These are phyloP conservation scores for Rhadinocentrus ornatus DNA, from an alignment of 2,797 vertebrate genomes.

Conservation along the genomic window DNA sequence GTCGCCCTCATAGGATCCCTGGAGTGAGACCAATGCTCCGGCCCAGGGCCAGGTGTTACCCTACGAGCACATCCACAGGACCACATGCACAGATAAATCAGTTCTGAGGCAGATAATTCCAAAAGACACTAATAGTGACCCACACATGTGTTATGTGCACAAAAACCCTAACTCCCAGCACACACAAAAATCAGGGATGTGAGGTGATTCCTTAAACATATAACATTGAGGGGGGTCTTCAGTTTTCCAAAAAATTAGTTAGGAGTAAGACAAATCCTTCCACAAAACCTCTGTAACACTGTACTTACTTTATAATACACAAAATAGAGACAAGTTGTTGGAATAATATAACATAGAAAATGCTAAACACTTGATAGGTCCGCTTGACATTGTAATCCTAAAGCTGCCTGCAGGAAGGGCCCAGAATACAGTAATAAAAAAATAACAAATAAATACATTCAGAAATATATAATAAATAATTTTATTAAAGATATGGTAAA, in stretches of 20 bases:
- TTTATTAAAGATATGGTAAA: too few relatives aligned
- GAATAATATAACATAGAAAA: neutral
- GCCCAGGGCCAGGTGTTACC: constrained; percentile 68
- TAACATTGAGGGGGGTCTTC: neutral
- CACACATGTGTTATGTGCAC: neutral
- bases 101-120: constrained; percentile 13
- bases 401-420: too few relatives aligned
- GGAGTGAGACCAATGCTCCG: constrained; percentile 69
- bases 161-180: neutral
- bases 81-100: constrained; percentile 9
- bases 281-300: too few relatives aligned
- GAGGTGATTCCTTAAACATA: constrained; percentile 3
- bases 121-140: constrained; percentile 8
- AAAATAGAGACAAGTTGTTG: neutral
- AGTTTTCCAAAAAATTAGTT: neutral
- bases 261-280: too few relatives aligned
- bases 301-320: neutral
- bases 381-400: too few relatives aligned
- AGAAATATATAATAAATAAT: too few relatives aligned
- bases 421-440: too few relatives aligned
- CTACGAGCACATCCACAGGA: constrained; percentile 7
- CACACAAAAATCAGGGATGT: neutral
- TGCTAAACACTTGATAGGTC: neutral
- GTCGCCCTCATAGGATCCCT: constrained; percentile 60
- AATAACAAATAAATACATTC: too few relatives aligned